These are phyloP conservation scores for Neostethus bicornis DNA, from an alignment of 2,797 vertebrate species.

Conservation along the genomic window DNA sequence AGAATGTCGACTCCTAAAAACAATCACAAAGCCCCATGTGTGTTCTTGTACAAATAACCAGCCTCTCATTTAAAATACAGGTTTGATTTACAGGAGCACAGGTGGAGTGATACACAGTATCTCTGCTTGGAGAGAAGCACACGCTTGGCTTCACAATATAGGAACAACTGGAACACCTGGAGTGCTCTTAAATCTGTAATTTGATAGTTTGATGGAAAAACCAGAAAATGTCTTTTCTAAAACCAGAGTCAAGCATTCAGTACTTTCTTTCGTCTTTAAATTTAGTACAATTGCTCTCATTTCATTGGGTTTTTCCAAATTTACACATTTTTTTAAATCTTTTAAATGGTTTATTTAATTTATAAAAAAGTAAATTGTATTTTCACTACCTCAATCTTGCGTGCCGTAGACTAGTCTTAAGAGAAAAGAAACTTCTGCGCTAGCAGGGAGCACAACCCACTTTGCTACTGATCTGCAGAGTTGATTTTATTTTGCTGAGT, in stretches of 20 bases:
- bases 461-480: slow-evolving; percentile 65
- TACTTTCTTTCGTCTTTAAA: slow-evolving; percentile 25
- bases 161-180: slow-evolving; percentile 43
- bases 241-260: slow-evolving; percentile 25
- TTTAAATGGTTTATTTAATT: slow-evolving; percentile 10
- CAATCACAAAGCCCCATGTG: slow-evolving; percentile 78
- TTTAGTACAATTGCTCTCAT: slow-evolving; percentile 12
- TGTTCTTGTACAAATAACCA: slow-evolving; percentile 74
- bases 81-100: slow-evolving; percentile 76
- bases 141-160: slow-evolving; percentile 23
- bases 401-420: slow-evolving; percentile 54
- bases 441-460: slow-evolving; percentile 68
- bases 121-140: slow-evolving; percentile 17
- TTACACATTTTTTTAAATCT: slow-evolving; percentile 30
- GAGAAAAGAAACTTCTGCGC: slow-evolving; percentile 70
- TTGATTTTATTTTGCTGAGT: slow-evolving; percentile 78
- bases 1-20: slow-evolving; percentile 83
- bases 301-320: slow-evolving; percentile 34
- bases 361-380: slow-evolving; percentile 9
- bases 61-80: slow-evolving; percentile 76
- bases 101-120: slow-evolving; percentile 68
- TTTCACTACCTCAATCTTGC: slow-evolving; percentile 35
- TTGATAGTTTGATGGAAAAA: slow-evolving; percentile 48
- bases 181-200: slow-evolving; percentile 55
- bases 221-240: slow-evolving; percentile 38